These are phyloP conservation scores for Eulithis testata DNA, from an alignment of 2,888 invertebrate genomes.

Conservation along the genomic window DNA sequence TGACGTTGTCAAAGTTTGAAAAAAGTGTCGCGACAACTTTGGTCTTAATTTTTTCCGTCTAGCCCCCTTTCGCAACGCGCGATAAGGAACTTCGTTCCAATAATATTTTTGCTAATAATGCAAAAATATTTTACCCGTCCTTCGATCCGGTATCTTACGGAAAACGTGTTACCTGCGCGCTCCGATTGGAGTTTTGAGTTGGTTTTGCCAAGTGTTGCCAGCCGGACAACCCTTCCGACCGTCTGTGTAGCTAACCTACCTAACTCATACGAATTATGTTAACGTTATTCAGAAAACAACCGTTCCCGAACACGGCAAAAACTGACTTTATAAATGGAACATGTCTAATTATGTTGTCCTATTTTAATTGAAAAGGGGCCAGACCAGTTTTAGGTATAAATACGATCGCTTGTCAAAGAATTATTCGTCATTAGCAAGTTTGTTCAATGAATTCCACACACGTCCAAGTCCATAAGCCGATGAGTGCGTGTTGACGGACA, in stretches of 20 bases:
- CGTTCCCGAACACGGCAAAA: background rate
- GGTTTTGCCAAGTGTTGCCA: conserved; percentile 27
- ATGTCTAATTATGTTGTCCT: background rate
- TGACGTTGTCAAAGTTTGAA: too few relatives aligned
- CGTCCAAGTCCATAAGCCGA: conserved; percentile 37
- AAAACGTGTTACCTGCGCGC: conserved; percentile 10
- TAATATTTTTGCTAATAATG: too few relatives aligned
- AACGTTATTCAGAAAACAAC: too few relatives aligned
- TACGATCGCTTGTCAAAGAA: background rate
- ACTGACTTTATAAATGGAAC: background rate
- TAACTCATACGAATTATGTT: too few relatives aligned
- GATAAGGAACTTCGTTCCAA: too few relatives aligned
- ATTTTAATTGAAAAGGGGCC: background rate
- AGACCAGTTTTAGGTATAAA: background rate
- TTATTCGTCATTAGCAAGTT: background rate
- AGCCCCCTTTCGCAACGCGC: too few relatives aligned
- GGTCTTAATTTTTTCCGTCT: too few relatives aligned
- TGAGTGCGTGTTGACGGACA: background rate
- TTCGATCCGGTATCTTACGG: too few relatives aligned
- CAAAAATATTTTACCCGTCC: too few relatives aligned
- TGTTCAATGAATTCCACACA: conserved; percentile 21
- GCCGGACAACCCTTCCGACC: conserved; percentile 30
- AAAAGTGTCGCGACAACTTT: too few relatives aligned
- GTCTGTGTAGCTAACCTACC: too few relatives aligned
- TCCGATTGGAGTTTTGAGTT: background rate